A percentile compares a stretch with the other conserved stretches of the same genome.
Conservation (phyloP, 2,113 vertebrate species). For the Phylloscopus whistleri region DNA sequence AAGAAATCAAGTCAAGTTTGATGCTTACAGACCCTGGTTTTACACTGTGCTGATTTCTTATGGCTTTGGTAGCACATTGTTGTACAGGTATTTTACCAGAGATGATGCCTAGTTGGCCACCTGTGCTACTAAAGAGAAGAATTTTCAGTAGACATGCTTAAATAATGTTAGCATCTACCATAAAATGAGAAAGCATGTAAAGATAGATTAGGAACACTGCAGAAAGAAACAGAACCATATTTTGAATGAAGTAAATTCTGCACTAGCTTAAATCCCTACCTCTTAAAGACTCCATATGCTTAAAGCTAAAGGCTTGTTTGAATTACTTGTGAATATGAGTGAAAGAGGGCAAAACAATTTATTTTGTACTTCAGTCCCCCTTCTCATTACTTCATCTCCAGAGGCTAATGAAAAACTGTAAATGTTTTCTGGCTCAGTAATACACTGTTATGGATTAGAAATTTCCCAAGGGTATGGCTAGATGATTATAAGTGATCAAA, state of each 20-base stretch:
- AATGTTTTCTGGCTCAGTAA: not conserved
- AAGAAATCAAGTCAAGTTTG: not conserved
- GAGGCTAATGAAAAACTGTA: not conserved
- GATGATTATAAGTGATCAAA: not conserved
- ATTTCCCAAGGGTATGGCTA: not conserved
- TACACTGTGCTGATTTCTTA: not conserved
- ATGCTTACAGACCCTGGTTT: fast-evolving
- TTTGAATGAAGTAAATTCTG: not conserved
- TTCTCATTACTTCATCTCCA: not conserved
- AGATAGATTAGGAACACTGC: not conserved
- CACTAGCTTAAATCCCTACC: not conserved
- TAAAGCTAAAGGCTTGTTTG: not conserved
- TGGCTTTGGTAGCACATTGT: not conserved
- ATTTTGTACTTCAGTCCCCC: not conserved
- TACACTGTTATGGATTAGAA: not conserved
- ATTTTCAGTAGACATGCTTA: not conserved
- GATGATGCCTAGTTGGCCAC: not conserved
- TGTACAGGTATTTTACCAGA: not conserved
- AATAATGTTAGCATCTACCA: not conserved
- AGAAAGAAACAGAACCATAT: not conserved
- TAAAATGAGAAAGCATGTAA: not conserved
- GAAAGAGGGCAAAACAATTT: not conserved
- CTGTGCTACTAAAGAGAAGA: not conserved
- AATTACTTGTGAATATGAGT: not conserved
- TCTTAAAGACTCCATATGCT: not conserved